Conservation (phyloP, 1,140 invertebrate genomes). For the Adoxophyes honmai region DNA sequence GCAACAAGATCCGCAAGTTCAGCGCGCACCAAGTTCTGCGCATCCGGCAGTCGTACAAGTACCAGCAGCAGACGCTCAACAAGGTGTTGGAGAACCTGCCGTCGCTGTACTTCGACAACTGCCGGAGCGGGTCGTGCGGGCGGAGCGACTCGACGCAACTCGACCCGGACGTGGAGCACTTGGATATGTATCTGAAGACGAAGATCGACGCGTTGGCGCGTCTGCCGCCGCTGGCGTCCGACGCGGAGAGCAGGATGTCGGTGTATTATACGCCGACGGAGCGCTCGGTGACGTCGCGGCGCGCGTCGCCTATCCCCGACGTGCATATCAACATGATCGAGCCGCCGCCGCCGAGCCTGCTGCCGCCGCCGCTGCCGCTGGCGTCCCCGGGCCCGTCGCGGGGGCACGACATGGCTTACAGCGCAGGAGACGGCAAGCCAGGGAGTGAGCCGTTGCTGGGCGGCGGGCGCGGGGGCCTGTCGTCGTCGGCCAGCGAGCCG, state of each 20-base stretch:
- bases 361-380: conserved; percentile 16
- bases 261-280: conserved; percentile 90
- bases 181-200: conserved; percentile 82
- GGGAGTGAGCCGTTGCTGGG: conserved; percentile 68
- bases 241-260: conserved; percentile 82
- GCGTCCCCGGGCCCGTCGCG: conserved; percentile 31
- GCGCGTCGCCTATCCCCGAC: conserved; percentile 60
- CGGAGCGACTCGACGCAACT: conserved; percentile 86
- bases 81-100: conserved; percentile 96
- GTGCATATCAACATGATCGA: conserved; percentile 81
- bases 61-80: conserved; percentile 95
- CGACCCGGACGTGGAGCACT: conserved; percentile 80
- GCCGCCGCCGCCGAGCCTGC: conserved; percentile 17
- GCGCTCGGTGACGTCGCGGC: conserved; percentile 64
- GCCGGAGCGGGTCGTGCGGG: conserved; percentile 90
- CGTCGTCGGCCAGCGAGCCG: conserved; percentile 67
- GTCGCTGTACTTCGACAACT: conserved; percentile 95
- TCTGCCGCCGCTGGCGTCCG: conserved; percentile 53
- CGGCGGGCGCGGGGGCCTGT: conserved; percentile 36
- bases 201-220: conserved; percentile 78
- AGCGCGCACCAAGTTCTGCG: conserved; percentile 93
- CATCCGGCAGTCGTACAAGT: conserved; percentile 94
- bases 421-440: conserved; percentile 43
- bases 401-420: neutral
- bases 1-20: conserved; percentile 95